A percentile compares a stretch with the other conserved stretches of the same genome.
These are phyloP conservation scores for Ornithoptera priamus DNA, from an alignment of 2,888 invertebrate species.

Conservation along the genomic window DNA sequence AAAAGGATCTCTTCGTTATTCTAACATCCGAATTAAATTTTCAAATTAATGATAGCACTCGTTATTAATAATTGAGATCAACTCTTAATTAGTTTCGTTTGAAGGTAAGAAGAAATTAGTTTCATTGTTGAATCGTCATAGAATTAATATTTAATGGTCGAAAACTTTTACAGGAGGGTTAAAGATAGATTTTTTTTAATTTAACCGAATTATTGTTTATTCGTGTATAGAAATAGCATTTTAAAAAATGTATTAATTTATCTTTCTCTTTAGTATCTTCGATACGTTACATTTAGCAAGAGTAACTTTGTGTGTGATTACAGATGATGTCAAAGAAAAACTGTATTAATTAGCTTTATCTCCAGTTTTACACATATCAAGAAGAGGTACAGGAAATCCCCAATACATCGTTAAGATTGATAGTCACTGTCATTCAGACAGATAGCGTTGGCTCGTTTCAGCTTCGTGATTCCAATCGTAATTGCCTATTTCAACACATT, in stretches of 20 bases:
- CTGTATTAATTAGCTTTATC: conserved; percentile 1
- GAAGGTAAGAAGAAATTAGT: conserved; percentile 22
- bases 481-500: conserved; percentile 59
- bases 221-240: neutral
- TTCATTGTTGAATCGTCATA: conserved; percentile 15
- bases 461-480: conserved; percentile 74
- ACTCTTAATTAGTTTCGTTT: conserved; percentile 27
- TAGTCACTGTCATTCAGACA: conserved; percentile 53
- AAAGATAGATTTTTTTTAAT: too few species aligned
- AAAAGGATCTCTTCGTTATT: neutral
- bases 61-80: conserved; percentile 29
- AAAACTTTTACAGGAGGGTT: neutral
- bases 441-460: conserved; percentile 69
- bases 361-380: conserved; percentile 11
- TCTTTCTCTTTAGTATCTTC: too few species aligned
- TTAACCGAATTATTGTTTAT: too few species aligned
- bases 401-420: conserved; percentile 54
- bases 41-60: conserved; percentile 19
- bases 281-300: too few species aligned
- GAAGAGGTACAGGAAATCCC: conserved; percentile 13
- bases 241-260: too few species aligned
- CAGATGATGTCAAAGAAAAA: neutral
- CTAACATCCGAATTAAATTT: neutral
- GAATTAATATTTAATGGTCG: neutral
- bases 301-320: too few species aligned